phyloP scores from a whole-genome alignment of 2,113 vertebrate genomes.

The Ameiurus melas region DNA sequence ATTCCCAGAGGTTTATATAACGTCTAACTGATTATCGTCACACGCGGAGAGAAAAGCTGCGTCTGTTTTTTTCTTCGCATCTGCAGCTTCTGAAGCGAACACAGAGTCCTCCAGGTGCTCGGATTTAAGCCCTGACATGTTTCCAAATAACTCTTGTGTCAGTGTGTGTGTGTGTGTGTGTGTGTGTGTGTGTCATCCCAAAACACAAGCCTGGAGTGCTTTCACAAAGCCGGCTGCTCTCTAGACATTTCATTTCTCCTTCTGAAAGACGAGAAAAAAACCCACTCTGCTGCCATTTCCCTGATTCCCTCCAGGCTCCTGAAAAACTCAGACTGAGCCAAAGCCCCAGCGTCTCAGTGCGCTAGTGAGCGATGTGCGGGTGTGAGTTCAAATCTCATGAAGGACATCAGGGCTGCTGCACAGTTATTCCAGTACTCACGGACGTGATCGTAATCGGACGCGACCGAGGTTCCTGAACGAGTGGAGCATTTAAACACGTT shows the following conservation, averaged over 20 bases:
- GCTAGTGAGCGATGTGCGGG: neutral
- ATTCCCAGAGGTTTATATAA: neutral
- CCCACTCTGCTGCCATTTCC: conserved; percentile 34
- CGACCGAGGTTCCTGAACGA: neutral
- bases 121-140: neutral
- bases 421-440: neutral
- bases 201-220: neutral
- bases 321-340: neutral
- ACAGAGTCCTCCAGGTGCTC: neutral
- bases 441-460: neutral
- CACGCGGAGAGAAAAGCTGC: neutral
- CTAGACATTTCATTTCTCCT: conserved; percentile 20
- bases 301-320: neutral
- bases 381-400: neutral
- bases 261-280: neutral
- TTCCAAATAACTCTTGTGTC: neutral
- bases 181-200: neutral
- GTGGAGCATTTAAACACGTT: neutral
- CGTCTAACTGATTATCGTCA: neutral
- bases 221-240: neutral
- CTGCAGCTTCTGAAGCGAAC: neutral
- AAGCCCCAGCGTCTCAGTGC: neutral
- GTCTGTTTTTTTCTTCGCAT: neutral
- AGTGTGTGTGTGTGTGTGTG: neutral
- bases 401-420: neutral